Conservation (phyloP, 2,888 invertebrate genomes). For the Entomobrya proxima region DNA sequence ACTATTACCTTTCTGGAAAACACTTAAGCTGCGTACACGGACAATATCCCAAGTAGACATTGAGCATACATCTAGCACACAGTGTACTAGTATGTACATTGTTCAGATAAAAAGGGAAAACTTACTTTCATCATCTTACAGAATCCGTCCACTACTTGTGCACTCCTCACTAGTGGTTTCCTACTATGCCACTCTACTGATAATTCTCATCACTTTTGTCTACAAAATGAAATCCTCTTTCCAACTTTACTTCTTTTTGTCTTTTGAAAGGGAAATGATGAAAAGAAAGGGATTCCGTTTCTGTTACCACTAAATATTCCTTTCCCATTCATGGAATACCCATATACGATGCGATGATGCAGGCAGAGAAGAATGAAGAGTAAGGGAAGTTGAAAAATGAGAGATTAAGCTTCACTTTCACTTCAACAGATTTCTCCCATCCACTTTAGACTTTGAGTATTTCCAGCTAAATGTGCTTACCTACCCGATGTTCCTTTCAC, state of each 20-base stretch:
- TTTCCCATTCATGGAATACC: background rate
- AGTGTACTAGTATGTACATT: background rate
- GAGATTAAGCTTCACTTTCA: conserved; percentile 56
- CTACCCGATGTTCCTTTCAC: background rate
- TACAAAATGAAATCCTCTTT: conserved; percentile 27
- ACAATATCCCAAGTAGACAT: background rate
- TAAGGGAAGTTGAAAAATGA: background rate
- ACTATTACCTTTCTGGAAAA: conserved; percentile 7
- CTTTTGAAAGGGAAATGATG: background rate
- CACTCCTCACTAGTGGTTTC: conserved; percentile 1
- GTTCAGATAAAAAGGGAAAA: background rate
- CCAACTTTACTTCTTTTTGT: conserved; percentile 15
- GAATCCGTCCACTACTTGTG: conserved; percentile 22
- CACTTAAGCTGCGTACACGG: background rate
- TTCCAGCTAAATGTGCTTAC: background rate
- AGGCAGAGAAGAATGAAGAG: background rate
- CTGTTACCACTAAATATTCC: conserved; percentile 3
- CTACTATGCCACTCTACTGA: conserved; percentile 1
- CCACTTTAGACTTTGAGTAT: background rate
- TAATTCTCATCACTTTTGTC: conserved; percentile 35
- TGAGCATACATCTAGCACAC: background rate
- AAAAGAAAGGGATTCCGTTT: conserved; percentile 4
- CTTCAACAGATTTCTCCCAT: background rate
- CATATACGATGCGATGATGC: background rate
- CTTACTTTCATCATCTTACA: background rate